Percentiles rank a stretch among this genome's conserved stretches.
Evolutionary conservation across 1,140 invertebrate genomes (phyloP).

Genomic region (Zaprionus vittiger): DNA sequence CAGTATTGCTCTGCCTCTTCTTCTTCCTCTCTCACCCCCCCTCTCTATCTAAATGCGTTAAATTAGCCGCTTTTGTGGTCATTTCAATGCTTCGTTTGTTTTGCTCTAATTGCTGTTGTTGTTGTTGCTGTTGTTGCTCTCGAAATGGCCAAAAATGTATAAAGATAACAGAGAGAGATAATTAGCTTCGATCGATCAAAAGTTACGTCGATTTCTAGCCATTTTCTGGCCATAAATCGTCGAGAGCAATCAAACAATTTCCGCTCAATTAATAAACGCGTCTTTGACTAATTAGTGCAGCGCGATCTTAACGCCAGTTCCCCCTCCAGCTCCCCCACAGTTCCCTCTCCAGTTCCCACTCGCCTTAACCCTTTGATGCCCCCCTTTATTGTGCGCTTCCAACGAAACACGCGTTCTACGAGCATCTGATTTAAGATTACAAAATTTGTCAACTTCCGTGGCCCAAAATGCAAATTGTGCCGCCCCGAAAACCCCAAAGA

Average conservation of each 20-base stretch:
- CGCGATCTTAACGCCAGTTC: slow-evolving; percentile 47
- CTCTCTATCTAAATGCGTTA: slow-evolving; percentile 63
- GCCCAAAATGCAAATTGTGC: slow-evolving; percentile 41
- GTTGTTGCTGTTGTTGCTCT: slow-evolving; percentile 13
- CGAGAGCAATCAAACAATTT: slow-evolving; percentile 65
- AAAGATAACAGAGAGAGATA: slow-evolving; percentile 32
- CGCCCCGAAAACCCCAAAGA: slow-evolving; percentile 6
- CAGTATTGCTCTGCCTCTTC: neutral
- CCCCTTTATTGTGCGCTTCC: neutral
- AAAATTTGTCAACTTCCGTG: slow-evolving; percentile 74
- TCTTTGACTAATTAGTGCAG: slow-evolving; percentile 69
- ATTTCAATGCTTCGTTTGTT: slow-evolving; percentile 29
- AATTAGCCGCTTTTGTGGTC: slow-evolving; percentile 72
- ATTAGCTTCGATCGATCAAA: slow-evolving; percentile 28
- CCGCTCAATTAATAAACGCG: slow-evolving; percentile 70
- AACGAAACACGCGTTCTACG: slow-evolving; percentile 42
- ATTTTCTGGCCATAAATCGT: slow-evolving; percentile 40
- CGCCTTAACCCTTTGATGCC: neutral
- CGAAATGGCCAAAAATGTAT: slow-evolving; percentile 1
- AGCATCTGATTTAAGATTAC: slow-evolving; percentile 30
- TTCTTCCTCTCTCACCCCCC: neutral
- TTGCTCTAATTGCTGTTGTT: slow-evolving; percentile 38
- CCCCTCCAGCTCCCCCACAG: neutral
- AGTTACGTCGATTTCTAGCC: neutral
- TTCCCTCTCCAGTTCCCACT: neutral